These are phyloP conservation scores for Fregata magnificens DNA, from an alignment of 2,113 vertebrate genomes.

Conservation along the genomic window DNA sequence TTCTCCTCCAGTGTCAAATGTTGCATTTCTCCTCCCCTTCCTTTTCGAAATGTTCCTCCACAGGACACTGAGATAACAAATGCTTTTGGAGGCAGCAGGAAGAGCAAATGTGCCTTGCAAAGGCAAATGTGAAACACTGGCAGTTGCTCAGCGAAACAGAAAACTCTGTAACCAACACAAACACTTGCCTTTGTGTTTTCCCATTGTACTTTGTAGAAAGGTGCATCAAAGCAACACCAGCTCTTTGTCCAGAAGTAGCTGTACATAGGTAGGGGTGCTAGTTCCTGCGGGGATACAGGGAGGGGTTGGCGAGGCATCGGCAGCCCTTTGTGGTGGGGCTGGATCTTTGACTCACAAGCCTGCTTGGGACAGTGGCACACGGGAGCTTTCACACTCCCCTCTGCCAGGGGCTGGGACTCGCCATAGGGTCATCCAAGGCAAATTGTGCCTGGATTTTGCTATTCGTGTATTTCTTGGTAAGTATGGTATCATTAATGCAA, in stretches of 20 bases:
- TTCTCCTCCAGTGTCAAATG: background rate
- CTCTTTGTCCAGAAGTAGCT: background rate
- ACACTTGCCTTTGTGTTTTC: background rate
- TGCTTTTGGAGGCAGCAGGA: background rate
- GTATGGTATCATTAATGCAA: rapidly evolving
- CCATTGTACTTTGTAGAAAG: background rate
- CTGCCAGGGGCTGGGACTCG: rapidly evolving
- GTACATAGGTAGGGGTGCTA: rapidly evolving
- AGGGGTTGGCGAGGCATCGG: background rate
- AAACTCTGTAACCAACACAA: background rate
- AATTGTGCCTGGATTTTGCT: background rate
- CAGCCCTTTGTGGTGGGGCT: background rate
- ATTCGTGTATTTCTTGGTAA: background rate
- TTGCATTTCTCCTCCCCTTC: background rate
- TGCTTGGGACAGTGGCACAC: rapidly evolving
- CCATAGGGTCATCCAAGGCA: no score
- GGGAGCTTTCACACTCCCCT: background rate
- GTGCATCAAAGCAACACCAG: background rate
- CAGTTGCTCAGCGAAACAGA: background rate
- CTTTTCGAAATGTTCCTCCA: background rate
- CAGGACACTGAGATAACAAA: background rate
- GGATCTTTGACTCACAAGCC: background rate
- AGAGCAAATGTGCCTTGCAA: background rate
- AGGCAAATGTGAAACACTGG: rapidly evolving
- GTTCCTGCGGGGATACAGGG: background rate